phyloP scores from a whole-genome alignment of 1,140 invertebrate species.

The Neodiprion fabricii region DNA sequence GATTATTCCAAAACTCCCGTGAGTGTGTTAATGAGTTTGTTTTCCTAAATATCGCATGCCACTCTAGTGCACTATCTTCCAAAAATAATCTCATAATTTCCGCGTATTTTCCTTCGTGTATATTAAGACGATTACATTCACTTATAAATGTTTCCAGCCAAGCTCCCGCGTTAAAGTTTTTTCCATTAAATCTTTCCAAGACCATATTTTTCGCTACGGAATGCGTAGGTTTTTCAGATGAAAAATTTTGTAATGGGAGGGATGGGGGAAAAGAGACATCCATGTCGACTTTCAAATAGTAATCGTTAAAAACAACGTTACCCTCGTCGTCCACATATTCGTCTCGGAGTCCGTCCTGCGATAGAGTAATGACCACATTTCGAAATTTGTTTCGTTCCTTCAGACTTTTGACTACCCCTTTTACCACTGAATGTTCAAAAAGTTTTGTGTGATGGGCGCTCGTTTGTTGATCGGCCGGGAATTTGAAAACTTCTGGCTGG shows the following conservation, averaged over 20 bases:
- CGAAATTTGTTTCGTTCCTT: conserved; percentile 6
- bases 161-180: conserved; percentile 17
- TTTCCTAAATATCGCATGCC: conserved; percentile 5
- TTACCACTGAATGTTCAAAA: background rate
- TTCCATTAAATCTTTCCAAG: conserved; percentile 17
- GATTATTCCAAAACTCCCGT: conserved; percentile 17
- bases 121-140: conserved; percentile 15
- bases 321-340: conserved; percentile 17
- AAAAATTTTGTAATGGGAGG: background rate
- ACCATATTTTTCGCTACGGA: conserved; percentile 8
- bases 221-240: background rate
- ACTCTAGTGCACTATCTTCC: conserved; percentile 17
- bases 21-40: background rate
- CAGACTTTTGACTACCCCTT: background rate
- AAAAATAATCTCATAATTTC: conserved; percentile 15
- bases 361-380: background rate
- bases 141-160: conserved; percentile 8
- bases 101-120: conserved; percentile 13
- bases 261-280: background rate
- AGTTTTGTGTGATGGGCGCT: background rate
- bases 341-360: background rate
- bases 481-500: background rate
- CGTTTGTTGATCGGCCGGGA: background rate
- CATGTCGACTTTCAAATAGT: conserved; percentile 13
- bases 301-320: conserved; percentile 14